phyloP scores from a whole-genome alignment of 2,797 vertebrate species.

The Melanogrammus aeglefinus region DNA sequence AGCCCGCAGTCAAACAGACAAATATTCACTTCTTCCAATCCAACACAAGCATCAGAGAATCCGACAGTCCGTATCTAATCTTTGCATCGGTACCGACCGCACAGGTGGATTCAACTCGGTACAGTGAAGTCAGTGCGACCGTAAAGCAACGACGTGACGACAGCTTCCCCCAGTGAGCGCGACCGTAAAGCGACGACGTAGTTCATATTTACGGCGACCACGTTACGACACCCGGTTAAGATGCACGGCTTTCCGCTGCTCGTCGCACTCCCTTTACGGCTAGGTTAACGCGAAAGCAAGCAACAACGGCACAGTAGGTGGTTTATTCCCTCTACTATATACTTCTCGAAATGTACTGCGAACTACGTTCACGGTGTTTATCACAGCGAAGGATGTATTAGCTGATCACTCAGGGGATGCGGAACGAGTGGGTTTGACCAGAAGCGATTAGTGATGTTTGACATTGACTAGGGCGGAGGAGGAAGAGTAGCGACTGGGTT shows the following conservation, averaged over 20 bases:
- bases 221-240: background rate
- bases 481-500: slow-evolving; percentile 3
- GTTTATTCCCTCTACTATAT: background rate
- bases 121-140: background rate
- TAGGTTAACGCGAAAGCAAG: slow-evolving; percentile 21
- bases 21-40: background rate
- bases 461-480: slow-evolving; percentile 52
- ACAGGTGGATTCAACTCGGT: background rate
- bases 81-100: background rate
- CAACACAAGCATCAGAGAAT: background rate
- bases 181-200: too few species aligned
- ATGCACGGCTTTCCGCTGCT: slow-evolving; percentile 36
- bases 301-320: slow-evolving; percentile 40
- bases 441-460: slow-evolving; percentile 4
- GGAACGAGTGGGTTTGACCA: fast-evolving
- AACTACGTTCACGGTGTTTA: background rate
- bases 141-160: background rate
- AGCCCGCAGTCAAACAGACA: background rate
- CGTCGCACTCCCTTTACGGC: slow-evolving; percentile 36
- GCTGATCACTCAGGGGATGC: fast-evolving
- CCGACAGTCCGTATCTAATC: background rate
- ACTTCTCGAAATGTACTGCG: too few species aligned
- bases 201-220: too few species aligned
- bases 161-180: background rate
- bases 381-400: fast-evolving